Evolutionary conservation across 2,888 invertebrate genomes (phyloP).

Genomic region (Amiota mariae): DNA sequence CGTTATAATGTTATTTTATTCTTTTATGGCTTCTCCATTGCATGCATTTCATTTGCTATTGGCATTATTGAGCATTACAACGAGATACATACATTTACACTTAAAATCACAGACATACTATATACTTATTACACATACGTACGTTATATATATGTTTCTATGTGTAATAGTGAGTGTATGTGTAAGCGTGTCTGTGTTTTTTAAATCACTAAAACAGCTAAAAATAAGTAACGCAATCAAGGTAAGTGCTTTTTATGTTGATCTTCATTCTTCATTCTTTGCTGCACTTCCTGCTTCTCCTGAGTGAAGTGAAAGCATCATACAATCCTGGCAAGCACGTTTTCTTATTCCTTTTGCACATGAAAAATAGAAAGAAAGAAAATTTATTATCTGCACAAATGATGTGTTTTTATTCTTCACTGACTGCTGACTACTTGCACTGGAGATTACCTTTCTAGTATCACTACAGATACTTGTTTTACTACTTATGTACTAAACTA

Average conservation of each 20-base stretch:
- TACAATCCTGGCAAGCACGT: too few species aligned
- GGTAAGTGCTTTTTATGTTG: conserved; percentile 47
- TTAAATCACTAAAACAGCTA: conserved; percentile 24
- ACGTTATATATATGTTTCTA: not conserved
- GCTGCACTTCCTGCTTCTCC: conserved; percentile 4
- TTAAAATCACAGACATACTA: not conserved
- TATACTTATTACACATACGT: not conserved
- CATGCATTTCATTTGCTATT: conserved; percentile 42
- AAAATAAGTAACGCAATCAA: conserved; percentile 52
- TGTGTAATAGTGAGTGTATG: not conserved
- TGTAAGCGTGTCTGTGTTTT: not conserved
- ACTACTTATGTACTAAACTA: not conserved
- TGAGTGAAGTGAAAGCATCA: not conserved
- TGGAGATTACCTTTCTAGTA: too few species aligned
- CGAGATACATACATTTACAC: not conserved
- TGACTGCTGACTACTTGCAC: too few species aligned
- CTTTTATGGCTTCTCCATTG: conserved; percentile 28
- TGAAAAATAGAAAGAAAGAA: not conserved
- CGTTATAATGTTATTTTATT: too few species aligned
- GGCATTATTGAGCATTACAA: conserved; percentile 38
- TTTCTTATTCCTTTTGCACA: too few species aligned
- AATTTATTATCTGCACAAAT: conserved; percentile 12
- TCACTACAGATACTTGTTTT: not conserved
- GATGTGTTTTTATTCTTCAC: not conserved
- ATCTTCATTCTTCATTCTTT: conserved; percentile 6